Evolutionary conservation across 2,888 invertebrate species (phyloP).

Genomic region (Latheticus oryzae): DNA sequence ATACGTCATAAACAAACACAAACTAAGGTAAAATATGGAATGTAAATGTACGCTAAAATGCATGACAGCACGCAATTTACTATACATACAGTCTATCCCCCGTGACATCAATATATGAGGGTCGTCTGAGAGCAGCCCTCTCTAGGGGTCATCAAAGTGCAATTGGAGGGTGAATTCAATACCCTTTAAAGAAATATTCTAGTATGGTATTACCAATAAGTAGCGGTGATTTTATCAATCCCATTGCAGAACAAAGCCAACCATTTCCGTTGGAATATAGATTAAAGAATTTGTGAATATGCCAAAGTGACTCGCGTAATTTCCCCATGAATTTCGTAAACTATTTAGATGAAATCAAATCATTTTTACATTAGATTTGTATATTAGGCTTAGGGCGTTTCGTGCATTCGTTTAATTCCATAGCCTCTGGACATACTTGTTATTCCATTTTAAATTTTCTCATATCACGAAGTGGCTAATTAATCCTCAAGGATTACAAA

Average conservation of each 20-base stretch:
- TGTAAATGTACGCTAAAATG: conserved; percentile 20
- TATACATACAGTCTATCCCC: conserved; percentile 10
- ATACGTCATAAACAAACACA: conserved; percentile 6
- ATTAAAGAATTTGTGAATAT: conserved; percentile 33
- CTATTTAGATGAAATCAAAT: conserved; percentile 20
- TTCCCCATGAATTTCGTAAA: conserved; percentile 11
- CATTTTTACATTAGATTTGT: conserved; percentile 36
- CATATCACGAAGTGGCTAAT: conserved; percentile 43
- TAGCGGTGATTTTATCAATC: conserved; percentile 22
- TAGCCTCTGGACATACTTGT: conserved; percentile 40
- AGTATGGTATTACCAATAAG: conserved; percentile 6
- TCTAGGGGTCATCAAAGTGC: conserved; percentile 14
- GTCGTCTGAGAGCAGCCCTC: conserved; percentile 16
- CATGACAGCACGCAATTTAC: conserved; percentile 24
- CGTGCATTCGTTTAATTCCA: conserved; percentile 39
- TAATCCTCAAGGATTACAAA: conserved; percentile 44
- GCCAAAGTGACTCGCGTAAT: conserved; percentile 26
- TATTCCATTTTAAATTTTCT: conserved; percentile 44
- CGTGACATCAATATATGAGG: conserved; percentile 11
- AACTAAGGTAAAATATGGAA: conserved; percentile 15
- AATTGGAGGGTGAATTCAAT: conserved; percentile 10
- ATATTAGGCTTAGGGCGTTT: conserved; percentile 40
- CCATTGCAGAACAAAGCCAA: conserved; percentile 11
- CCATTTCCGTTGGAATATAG: conserved; percentile 28
- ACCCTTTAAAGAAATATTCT: too few relatives aligned